phyloP scores from a whole-genome alignment of 1,140 invertebrate species.

The Hypothenemus hampei region DNA sequence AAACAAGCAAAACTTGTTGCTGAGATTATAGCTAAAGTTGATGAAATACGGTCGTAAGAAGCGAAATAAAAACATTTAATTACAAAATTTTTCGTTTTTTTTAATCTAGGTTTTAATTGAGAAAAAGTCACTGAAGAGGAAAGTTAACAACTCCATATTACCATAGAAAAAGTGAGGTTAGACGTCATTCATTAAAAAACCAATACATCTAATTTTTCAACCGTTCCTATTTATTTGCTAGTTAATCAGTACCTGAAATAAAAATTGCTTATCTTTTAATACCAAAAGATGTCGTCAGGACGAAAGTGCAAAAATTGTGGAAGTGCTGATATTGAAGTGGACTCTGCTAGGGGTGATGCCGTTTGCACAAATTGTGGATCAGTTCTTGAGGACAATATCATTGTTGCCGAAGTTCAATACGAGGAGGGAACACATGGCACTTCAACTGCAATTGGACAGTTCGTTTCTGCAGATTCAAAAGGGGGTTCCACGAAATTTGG shows the following conservation, averaged over 20 bases:
- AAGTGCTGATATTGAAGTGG: constrained; percentile 89
- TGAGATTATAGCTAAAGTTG: neutral
- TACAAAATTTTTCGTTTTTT: too few relatives aligned
- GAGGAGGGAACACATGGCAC: constrained; percentile 88
- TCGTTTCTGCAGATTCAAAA: constrained; percentile 83
- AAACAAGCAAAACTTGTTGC: constrained; percentile 11
- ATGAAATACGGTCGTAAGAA: too few relatives aligned
- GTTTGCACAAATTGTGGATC: constrained; percentile 95
- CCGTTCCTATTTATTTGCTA: too few relatives aligned
- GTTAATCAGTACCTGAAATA: too few relatives aligned
- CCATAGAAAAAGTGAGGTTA: too few relatives aligned
- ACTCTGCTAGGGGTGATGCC: constrained; percentile 87
- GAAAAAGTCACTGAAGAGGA: too few relatives aligned
- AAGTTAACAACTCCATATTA: too few relatives aligned
- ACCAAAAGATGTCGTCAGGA: constrained; percentile 49
- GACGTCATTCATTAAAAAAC: too few relatives aligned
- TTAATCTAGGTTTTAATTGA: too few relatives aligned
- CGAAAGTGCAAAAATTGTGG: constrained; percentile 88
- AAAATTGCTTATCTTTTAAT: too few relatives aligned
- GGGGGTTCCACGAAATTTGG: constrained; percentile 74
- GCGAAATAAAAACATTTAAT: too few relatives aligned
- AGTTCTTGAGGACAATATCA: constrained; percentile 92
- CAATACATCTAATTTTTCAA: too few relatives aligned
- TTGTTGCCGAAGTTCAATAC: constrained; percentile 95
- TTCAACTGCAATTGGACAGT: constrained; percentile 83